phyloP scores from a whole-genome alignment of 2,797 vertebrate species.

The Toxotes lorentzi region DNA sequence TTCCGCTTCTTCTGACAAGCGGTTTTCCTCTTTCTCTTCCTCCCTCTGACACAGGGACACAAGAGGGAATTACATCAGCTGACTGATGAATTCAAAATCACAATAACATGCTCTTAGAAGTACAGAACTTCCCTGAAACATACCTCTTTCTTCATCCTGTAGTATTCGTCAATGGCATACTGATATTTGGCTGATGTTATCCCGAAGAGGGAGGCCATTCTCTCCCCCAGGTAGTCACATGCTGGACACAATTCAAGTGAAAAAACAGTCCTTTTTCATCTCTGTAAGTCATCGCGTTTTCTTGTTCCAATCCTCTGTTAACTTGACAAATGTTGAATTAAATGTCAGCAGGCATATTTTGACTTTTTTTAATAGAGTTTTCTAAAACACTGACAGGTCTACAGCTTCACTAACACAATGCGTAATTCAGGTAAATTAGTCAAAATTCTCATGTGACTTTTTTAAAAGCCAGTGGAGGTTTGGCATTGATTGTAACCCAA shows the following conservation, averaged over 20 bases:
- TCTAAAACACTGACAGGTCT: too few relatives aligned
- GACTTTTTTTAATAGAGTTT: too few relatives aligned
- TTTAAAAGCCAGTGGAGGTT: neutral
- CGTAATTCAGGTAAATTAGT: neutral
- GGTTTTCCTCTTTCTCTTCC: conserved; percentile 92
- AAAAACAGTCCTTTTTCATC: neutral
- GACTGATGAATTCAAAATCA: neutral
- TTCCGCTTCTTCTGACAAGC: conserved; percentile 92
- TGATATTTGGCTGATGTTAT: conserved; percentile 98
- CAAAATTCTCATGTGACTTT: neutral
- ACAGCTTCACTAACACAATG: neutral
- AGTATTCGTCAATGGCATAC: conserved; percentile 97
- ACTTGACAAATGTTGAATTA: neutral
- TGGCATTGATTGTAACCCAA: neutral
- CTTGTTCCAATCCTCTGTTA: neutral
- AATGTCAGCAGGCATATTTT: neutral
- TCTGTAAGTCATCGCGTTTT: neutral
- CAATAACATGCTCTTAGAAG: neutral
- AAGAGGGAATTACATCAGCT: neutral
- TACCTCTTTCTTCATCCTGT: conserved; percentile 97
- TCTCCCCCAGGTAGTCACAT: conserved; percentile 97
- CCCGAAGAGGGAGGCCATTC: conserved; percentile 95
- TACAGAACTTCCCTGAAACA: conserved; percentile 15
- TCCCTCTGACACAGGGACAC: conserved; percentile 85
- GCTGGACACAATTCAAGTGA: conserved; percentile 80